A percentile compares a stretch with the other conserved stretches of the same genome.
Evolutionary conservation across 2,113 vertebrate genomes (phyloP).

Genomic region (Malaclemys terrapin): DNA sequence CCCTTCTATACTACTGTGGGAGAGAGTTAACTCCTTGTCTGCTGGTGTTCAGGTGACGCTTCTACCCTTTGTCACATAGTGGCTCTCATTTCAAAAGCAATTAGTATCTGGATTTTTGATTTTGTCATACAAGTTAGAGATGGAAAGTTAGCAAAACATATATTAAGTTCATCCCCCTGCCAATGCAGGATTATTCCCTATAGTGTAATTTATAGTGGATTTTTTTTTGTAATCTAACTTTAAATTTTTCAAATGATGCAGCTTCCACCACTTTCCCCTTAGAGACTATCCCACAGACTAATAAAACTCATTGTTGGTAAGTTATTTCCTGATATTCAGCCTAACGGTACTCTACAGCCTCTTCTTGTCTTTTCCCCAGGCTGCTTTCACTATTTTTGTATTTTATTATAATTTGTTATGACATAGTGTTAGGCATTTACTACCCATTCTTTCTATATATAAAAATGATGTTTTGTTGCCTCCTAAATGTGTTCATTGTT

Average conservation of each 20-base stretch:
- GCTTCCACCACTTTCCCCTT: not conserved
- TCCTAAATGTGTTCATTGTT: not conserved
- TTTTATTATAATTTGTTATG: not conserved
- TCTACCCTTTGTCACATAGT: not conserved
- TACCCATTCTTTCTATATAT: not conserved
- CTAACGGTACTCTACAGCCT: not conserved
- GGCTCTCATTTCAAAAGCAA: not conserved
- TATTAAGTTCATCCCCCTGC: not conserved
- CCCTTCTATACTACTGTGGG: not conserved
- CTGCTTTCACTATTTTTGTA: not conserved
- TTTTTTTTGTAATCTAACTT: not conserved
- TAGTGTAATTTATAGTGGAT: no score
- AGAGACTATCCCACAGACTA: slow-evolving; percentile 5
- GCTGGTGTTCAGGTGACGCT: not conserved
- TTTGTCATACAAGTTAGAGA: not conserved
- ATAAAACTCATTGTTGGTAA: slow-evolving; percentile 23
- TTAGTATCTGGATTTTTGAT: slow-evolving; percentile 13
- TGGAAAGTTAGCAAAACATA: not conserved
- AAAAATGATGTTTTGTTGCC: not conserved
- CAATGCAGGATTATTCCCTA: not conserved
- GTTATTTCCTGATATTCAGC: slow-evolving; percentile 25
- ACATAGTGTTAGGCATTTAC: not conserved
- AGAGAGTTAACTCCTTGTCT: not conserved
- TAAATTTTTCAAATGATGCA: not conserved
- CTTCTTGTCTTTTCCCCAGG: not conserved